Evolutionary conservation across 1,140 invertebrate genomes (phyloP).

Genomic region (Rhynchophorus ferrugineus): DNA sequence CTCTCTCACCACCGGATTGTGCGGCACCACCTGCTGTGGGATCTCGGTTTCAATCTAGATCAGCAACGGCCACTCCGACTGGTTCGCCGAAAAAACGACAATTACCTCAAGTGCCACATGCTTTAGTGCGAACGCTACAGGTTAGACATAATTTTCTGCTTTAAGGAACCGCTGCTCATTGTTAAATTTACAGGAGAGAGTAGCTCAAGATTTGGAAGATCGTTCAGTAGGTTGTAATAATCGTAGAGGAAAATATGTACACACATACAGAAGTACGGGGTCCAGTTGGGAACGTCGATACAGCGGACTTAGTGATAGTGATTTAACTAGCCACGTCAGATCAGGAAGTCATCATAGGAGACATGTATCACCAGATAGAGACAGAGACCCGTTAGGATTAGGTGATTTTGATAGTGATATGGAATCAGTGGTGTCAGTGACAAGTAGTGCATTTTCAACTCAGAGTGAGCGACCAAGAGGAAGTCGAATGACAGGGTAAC

Average conservation of each 20-base stretch:
- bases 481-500: conserved; percentile 45
- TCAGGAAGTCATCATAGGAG: conserved; percentile 41
- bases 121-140: conserved; percentile 56
- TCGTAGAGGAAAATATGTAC: conserved; percentile 38
- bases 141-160: conserved; percentile 1
- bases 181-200: conserved; percentile 45
- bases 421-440: conserved; percentile 78
- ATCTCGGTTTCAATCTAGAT: conserved; percentile 68
- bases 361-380: conserved; percentile 43
- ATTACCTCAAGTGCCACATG: conserved; percentile 79
- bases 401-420: conserved; percentile 78
- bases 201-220: conserved; percentile 69
- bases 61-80: conserved; percentile 85
- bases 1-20: conserved; percentile 64
- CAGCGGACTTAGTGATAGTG: conserved; percentile 73
- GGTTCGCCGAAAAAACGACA: conserved; percentile 93
- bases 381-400: conserved; percentile 57
- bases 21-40: conserved; percentile 27
- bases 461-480: conserved; percentile 80
- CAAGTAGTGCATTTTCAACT: conserved; percentile 85
- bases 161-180: background rate
- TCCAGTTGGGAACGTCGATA: conserved; percentile 69
- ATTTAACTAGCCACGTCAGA: conserved; percentile 54
- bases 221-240: conserved; percentile 35
- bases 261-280: conserved; percentile 63